A percentile compares a stretch with the other conserved stretches of the same genome.
Conservation (phyloP, 92 coral and sea anemone species). For the Siderastrea siderea region DNA sequence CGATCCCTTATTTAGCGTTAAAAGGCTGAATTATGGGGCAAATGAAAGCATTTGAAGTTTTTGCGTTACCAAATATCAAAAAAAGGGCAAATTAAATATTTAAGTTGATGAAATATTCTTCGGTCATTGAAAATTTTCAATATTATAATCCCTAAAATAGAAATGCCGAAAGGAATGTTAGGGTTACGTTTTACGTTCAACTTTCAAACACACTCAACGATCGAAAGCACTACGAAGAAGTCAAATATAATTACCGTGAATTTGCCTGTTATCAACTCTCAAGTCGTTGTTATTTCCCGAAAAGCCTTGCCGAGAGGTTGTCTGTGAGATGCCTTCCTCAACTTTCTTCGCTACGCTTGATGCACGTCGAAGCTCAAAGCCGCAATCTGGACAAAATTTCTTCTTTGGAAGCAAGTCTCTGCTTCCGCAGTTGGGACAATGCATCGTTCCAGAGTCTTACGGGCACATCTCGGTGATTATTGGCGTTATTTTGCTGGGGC, state of each 20-base stretch:
- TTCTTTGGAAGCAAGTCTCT: not conserved
- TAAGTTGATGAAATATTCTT: too few species aligned
- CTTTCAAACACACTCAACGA: too few species aligned
- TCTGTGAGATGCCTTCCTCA: not conserved
- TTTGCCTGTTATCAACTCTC: not conserved
- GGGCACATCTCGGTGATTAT: not conserved
- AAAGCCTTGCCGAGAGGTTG: not conserved
- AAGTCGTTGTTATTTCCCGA: not conserved
- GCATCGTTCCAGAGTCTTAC: too few species aligned
- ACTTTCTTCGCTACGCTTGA: not conserved
- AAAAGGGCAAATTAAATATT: too few species aligned
- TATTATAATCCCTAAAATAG: too few species aligned
- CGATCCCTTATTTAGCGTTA: too few species aligned
- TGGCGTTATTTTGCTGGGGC: not conserved
- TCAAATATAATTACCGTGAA: conserved; percentile 2
- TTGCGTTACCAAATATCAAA: too few species aligned
- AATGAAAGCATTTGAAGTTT: too few species aligned
- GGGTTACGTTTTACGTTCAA: too few species aligned
- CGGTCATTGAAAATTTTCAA: too few species aligned
- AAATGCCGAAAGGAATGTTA: too few species aligned
- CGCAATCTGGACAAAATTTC: conserved; percentile 15
- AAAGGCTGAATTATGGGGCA: too few species aligned
- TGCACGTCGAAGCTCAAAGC: not conserved
- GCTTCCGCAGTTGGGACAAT: conserved; percentile 23
- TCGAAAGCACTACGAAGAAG: not conserved